phyloP scores from a whole-genome alignment of 2,113 vertebrate genomes.

The Bos taurus region ARS-UCD2.0 NC_037340.1:73346501-73347000 shows the following conservation, averaged over 20 bases:
- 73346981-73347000: background rate
- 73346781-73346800: background rate
- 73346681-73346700: background rate
- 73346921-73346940: background rate
- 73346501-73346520: background rate
- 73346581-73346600: background rate
- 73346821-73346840: background rate
- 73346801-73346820: background rate
- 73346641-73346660: background rate
- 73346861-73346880: background rate
- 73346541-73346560: background rate
- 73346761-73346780: background rate
- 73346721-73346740: accelerated
- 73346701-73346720: background rate
- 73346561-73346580: background rate
- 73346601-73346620: background rate
- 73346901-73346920: background rate
- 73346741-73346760: background rate
- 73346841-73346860: background rate
- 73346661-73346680: background rate
- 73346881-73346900: accelerated
- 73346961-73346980: background rate
- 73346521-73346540: background rate
- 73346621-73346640: too few relatives aligned
- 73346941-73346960: background rate